Evolutionary conservation across 2,113 vertebrate genomes (phyloP), one percentile per base, ranked within the genome.

Genomic region (Oxyura jamaicensis): DNA sequence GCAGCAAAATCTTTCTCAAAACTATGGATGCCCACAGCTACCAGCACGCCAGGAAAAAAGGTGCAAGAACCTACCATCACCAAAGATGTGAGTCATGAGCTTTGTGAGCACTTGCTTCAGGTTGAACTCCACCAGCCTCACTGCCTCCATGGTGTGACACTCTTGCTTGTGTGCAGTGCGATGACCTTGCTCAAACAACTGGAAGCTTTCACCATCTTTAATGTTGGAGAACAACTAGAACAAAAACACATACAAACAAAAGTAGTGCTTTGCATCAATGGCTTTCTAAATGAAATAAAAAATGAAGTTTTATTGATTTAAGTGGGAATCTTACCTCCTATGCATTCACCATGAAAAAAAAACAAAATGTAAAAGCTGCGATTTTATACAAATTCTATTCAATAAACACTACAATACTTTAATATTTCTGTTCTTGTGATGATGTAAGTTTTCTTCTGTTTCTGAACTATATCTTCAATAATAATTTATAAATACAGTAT

Each of bases 71-170:
- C 52, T 98, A 99, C 99, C 99, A 25, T 98, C 97, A 82, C 99
- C 99, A 58, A 99, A 99, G 87, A 99, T 98, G 91, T 99, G 97
- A 22, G 90, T 90, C 95, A 99, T 62, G 33, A 99, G 99, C 50
- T 95, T 96, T 0, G 97, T 98, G 48, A 99, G 98, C 4, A 98
- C 98, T 50, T 95, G 97, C 77, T 99, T 99, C 75, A 99, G 98
- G 95, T 98, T 97, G 72, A 99, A 98, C 95, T 99, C 99, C 82
- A 99, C 67, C 36, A 99, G 98, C 94, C 99, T 99, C 50, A 98
- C 96, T 1, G 99, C 99, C 97, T 99, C 99, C 98, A 99, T 97
- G 8, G 98, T 98, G 93, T 99, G 99, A 0, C 88, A 94, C 82
- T 99, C 98, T 91, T 99, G 99, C 83, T 99, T 99, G 66, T 98